phyloP scores from a whole-genome alignment of 1,140 invertebrate genomes.

The Caenorhabditis latens region DNA sequence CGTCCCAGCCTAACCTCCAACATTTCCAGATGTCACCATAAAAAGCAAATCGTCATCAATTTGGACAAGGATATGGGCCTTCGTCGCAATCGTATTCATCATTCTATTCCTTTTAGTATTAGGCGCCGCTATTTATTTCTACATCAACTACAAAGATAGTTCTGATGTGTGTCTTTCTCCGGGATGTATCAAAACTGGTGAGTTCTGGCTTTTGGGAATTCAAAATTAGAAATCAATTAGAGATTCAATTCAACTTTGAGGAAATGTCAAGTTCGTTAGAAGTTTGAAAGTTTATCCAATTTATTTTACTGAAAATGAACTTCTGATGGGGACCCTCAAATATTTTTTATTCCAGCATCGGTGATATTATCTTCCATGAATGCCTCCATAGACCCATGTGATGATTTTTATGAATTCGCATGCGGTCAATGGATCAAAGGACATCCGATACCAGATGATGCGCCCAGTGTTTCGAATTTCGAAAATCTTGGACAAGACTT shows the following conservation, averaged over 20 bases:
- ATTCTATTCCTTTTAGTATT: conserved; percentile 29
- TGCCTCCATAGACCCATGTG: conserved; percentile 80
- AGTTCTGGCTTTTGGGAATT: conserved; percentile 23
- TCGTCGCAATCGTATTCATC: neutral
- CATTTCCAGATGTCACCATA: conserved; percentile 10
- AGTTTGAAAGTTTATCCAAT: neutral
- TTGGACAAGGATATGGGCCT: conserved; percentile 39
- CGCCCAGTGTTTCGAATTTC: conserved; percentile 77
- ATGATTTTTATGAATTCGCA: conserved; percentile 93
- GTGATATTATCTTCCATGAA: conserved; percentile 79
- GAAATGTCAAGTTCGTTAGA: neutral
- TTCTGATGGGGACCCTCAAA: conserved; percentile 7
- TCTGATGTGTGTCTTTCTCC: conserved; percentile 71
- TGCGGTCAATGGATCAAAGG: conserved; percentile 80
- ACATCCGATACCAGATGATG: conserved; percentile 78
- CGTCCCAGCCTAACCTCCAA: too few relatives aligned
- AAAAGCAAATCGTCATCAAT: neutral
- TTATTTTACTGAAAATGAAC: neutral
- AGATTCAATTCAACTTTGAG: neutral
- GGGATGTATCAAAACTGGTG: conserved; percentile 74
- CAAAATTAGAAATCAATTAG: conserved; percentile 15
- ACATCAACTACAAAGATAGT: conserved; percentile 44
- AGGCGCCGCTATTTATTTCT: conserved; percentile 53
- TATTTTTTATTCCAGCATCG: conserved; percentile 69
- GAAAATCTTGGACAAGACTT: conserved; percentile 77